These are phyloP conservation scores for Scaptomyza polygonia DNA, from an alignment of 2,888 invertebrate genomes.

Conservation along the genomic window DNA sequence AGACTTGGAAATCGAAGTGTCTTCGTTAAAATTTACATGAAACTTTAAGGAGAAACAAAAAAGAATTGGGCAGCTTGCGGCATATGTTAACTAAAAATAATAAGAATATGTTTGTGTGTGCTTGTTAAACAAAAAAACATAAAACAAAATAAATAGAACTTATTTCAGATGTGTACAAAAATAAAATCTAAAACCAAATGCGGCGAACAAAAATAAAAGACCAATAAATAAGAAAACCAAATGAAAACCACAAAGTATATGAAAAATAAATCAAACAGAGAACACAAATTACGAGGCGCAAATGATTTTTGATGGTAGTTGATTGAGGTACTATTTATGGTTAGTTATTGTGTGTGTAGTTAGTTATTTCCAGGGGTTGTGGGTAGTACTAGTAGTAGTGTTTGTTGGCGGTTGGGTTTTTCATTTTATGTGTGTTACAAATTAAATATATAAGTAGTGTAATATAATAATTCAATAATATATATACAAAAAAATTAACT, in stretches of 20 bases:
- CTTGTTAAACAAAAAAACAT: conserved; percentile 29
- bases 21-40: conserved; percentile 17
- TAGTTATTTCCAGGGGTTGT: conserved; percentile 14
- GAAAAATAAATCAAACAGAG: conserved; percentile 63
- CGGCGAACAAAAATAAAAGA: conserved; percentile 40
- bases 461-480: conserved; percentile 50
- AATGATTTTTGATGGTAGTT: conserved; percentile 47
- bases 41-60: not conserved
- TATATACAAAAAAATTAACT: conserved; percentile 63
- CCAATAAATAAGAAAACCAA: conserved; percentile 48
- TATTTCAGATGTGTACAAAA: conserved; percentile 39
- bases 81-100: conserved; percentile 37
- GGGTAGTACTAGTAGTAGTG: conserved; percentile 24
- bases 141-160: conserved; percentile 44
- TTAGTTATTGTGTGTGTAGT: conserved; percentile 25
- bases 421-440: conserved; percentile 48
- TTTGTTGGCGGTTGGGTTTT: conserved; percentile 37
- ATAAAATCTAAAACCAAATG: conserved; percentile 53
- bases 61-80: conserved; percentile 30
- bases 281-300: conserved; percentile 63
- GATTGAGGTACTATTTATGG: conserved; percentile 23
- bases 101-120: conserved; percentile 35
- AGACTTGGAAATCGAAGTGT: conserved; percentile 29
- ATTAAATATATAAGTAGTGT: conserved; percentile 43
- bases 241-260: conserved; percentile 44